Percentiles rank a stretch among this genome's conserved stretches.
Evolutionary conservation across 2,113 vertebrate genomes (phyloP).

Genomic region (Bombycilla garrulus): DNA sequence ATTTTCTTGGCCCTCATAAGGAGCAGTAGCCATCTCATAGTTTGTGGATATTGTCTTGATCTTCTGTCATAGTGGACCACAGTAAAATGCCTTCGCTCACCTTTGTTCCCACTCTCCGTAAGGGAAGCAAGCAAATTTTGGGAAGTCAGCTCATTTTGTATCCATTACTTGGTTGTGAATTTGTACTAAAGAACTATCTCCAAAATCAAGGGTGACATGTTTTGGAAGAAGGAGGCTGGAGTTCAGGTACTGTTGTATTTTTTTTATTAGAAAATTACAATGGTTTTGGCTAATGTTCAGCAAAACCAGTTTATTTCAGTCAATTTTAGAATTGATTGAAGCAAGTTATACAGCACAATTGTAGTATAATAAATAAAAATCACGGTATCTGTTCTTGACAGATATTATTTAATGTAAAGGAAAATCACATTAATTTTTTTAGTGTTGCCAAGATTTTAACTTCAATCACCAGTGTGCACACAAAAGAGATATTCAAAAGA

Average conservation of each 20-base stretch:
- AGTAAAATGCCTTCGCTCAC: background rate
- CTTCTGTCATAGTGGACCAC: background rate
- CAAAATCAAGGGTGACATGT: fast-evolving
- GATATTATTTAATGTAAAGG: background rate
- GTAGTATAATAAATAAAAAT: background rate
- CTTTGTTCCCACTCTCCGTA: background rate
- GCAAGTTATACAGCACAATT: background rate
- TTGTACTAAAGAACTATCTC: background rate
- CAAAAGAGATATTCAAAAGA: background rate
- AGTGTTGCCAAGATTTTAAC: background rate
- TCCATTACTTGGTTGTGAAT: background rate
- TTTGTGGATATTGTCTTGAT: background rate
- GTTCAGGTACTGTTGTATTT: background rate
- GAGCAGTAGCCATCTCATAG: background rate
- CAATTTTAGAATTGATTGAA: background rate
- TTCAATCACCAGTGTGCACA: background rate
- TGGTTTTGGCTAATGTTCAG: background rate
- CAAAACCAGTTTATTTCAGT: background rate
- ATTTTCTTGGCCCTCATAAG: background rate
- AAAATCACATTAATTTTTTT: background rate
- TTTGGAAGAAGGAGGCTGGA: background rate
- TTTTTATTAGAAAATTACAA: background rate
- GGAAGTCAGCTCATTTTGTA: background rate
- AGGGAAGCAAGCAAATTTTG: background rate
- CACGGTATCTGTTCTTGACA: background rate